Evolutionary conservation across 2,888 invertebrate species (phyloP).

Genomic region (Ryuthela nishihirai): DNA sequence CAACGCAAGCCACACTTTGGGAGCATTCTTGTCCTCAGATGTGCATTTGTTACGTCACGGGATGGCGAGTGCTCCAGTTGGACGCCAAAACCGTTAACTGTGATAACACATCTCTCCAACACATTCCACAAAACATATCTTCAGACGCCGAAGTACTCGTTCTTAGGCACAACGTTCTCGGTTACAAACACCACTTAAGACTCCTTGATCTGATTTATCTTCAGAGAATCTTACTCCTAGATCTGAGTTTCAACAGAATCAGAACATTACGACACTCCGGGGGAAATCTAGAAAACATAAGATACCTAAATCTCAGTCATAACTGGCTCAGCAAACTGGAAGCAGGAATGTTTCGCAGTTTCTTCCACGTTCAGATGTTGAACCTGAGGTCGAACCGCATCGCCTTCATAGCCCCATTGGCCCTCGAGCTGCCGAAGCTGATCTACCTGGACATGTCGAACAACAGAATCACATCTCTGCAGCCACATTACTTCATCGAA

Average conservation of each 20-base stretch:
- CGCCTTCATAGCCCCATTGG: constrained; percentile 40
- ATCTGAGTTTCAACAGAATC: constrained; percentile 7
- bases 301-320: constrained; percentile 38
- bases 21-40: constrained; percentile 2
- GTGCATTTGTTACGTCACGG: not conserved
- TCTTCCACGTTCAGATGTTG: constrained; percentile 36
- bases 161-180: constrained; percentile 1
- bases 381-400: constrained; percentile 42
- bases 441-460: constrained; percentile 38
- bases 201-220: constrained; percentile 4
- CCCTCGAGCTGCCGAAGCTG: constrained; percentile 40
- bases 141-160: constrained; percentile 2
- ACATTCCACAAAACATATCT: constrained; percentile 9
- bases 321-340: constrained; percentile 41
- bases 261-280: not conserved
- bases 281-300: constrained; percentile 14
- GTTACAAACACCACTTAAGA: not conserved
- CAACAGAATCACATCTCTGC: constrained; percentile 37
- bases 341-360: constrained; percentile 39
- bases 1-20: not conserved
- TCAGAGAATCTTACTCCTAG: constrained; percentile 3
- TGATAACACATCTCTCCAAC: not conserved
- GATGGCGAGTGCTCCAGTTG: constrained; percentile 1
- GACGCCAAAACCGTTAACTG: constrained; percentile 9
- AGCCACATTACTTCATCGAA: constrained; percentile 39